These are phyloP conservation scores for Oxyura jamaicensis DNA, from an alignment of 2,113 vertebrate species.

Conservation along the genomic window DNA sequence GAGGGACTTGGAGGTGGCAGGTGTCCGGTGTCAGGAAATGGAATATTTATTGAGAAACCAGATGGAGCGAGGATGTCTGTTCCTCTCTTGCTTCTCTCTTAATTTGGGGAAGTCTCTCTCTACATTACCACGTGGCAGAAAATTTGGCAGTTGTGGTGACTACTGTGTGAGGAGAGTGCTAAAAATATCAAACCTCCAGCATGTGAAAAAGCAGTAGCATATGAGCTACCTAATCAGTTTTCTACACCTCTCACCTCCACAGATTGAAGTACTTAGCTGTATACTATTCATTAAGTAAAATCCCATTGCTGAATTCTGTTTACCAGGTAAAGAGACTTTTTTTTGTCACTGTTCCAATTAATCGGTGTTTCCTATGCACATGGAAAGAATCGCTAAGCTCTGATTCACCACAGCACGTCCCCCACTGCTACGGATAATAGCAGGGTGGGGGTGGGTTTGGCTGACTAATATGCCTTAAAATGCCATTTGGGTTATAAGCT, in stretches of 20 bases:
- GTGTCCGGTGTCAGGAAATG: neutral
- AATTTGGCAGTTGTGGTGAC: neutral
- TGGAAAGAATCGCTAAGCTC: conserved; percentile 25
- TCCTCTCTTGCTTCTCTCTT: neutral
- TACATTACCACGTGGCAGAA: neutral
- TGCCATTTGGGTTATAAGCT: neutral
- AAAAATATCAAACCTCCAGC: conserved; percentile 14
- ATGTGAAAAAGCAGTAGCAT: conserved; percentile 14
- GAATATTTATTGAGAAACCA: conserved; percentile 7
- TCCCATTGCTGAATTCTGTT: conserved; percentile 34
- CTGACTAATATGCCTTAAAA: conserved; percentile 33
- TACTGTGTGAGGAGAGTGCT: conserved; percentile 3
- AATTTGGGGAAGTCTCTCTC: neutral
- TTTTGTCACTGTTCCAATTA: conserved; percentile 30
- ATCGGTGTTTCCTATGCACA: conserved; percentile 38
- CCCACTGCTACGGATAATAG: neutral
- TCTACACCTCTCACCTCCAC: conserved; percentile 13
- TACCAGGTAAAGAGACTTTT: conserved; percentile 14
- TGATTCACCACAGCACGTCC: neutral
- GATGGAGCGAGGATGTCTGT: neutral
- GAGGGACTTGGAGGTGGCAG: neutral
- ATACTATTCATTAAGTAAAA: conserved; percentile 41
- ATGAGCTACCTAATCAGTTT: conserved; percentile 25
- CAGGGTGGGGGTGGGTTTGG: neutral
- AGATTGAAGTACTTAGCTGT: neutral